phyloP scores from a whole-genome alignment of 2,113 vertebrate genomes.

The Mus musculus region DNA sequence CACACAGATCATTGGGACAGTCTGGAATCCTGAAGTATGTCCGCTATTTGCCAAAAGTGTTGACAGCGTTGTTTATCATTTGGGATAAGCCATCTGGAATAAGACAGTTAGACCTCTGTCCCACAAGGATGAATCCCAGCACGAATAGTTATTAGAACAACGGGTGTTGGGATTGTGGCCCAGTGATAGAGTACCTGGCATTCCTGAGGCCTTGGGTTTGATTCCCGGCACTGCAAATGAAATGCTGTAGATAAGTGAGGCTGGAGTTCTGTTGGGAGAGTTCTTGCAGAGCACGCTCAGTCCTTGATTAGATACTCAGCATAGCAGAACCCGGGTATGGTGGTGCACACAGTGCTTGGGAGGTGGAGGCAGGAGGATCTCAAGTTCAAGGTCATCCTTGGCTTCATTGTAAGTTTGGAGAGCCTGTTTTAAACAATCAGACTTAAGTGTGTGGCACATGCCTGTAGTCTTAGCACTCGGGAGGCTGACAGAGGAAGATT shows the following conservation, averaged over 20 bases:
- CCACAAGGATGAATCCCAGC: not conserved
- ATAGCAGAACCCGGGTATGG: not conserved
- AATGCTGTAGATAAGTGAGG: not conserved
- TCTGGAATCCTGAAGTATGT: constrained; percentile 41
- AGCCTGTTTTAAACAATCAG: not conserved
- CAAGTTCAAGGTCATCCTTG: not conserved
- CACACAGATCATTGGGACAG: not conserved
- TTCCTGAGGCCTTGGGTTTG: not conserved
- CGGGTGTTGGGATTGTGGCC: not conserved
- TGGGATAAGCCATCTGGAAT: not conserved
- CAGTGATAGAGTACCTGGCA: not conserved
- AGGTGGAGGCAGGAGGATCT: not conserved
- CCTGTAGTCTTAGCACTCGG: not conserved
- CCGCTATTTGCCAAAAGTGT: not conserved
- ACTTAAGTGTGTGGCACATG: not conserved
- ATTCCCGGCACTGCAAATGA: not conserved
- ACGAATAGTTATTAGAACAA: not conserved
- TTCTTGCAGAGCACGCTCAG: not conserved
- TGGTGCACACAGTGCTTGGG: not conserved
- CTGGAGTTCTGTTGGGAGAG: not conserved
- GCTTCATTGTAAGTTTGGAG: not conserved
- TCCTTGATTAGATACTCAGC: not conserved
- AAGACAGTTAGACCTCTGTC: constrained; percentile 29
- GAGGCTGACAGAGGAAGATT: not conserved
- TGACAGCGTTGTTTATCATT: constrained; percentile 5